Conservation (phyloP, 2,888 invertebrate genomes). For the Cepaea hortensis region DNA sequence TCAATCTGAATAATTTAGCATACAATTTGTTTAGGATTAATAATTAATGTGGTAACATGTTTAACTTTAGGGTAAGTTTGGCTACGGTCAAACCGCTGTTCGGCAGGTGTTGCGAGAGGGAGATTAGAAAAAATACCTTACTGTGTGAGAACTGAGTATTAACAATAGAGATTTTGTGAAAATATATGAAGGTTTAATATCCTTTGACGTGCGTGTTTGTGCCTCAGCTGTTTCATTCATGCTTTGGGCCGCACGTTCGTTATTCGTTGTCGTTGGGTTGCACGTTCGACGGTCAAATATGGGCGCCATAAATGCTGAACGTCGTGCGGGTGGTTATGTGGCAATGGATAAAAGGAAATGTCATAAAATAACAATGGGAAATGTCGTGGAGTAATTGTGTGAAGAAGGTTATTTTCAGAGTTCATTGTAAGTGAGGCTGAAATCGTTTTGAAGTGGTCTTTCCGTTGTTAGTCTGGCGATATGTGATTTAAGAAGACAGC, state of each 20-base stretch:
- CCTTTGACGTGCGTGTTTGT: not conserved
- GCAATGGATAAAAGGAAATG: not conserved
- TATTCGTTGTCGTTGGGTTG: not conserved
- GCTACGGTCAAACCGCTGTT: not conserved
- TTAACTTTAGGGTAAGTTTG: not conserved
- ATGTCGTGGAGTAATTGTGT: not conserved
- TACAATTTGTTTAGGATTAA: not conserved
- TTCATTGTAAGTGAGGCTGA: not conserved
- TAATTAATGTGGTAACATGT: not conserved
- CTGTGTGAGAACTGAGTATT: not conserved
- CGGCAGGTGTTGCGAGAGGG: not conserved
- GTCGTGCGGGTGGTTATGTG: not conserved
- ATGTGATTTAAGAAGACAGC: not conserved
- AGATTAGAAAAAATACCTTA: no score
- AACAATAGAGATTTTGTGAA: not conserved
- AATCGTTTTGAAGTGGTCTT: not conserved
- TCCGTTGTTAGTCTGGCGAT: not conserved
- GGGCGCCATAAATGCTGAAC: not conserved
- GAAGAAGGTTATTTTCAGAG: not conserved
- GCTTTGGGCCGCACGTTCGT: not conserved
- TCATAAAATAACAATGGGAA: not conserved
- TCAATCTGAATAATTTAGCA: not conserved
- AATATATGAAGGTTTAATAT: constrained; percentile 8
- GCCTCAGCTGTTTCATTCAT: constrained; percentile 2
- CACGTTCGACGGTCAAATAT: not conserved